phyloP scores from a whole-genome alignment of 2,797 vertebrate species.

The Pseudocheirus occidentalis region DNA sequence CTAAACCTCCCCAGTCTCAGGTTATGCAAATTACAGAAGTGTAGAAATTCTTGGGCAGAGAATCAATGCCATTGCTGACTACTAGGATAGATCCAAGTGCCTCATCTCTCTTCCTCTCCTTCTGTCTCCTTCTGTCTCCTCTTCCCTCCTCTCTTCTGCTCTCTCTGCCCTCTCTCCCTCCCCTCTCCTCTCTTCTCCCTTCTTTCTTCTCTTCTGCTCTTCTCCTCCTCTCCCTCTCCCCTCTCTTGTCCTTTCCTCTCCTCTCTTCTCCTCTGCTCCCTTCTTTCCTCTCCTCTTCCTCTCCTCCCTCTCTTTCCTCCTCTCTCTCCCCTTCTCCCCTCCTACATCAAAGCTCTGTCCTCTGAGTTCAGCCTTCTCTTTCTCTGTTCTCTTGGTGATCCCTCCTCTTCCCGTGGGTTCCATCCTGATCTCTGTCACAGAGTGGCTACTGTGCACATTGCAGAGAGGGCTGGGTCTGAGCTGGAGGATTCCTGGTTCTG shows the following conservation, averaged over 20 bases:
- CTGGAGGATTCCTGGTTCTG: neutral
- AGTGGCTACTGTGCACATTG: accelerated
- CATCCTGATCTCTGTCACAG: neutral
- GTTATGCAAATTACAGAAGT: slow-evolving; percentile 86
- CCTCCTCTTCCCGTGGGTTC: neutral
- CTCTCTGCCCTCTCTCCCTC: neutral
- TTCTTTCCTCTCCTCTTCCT: neutral
- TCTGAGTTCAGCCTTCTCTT: neutral
- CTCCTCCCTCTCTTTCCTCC: slow-evolving; percentile 12
- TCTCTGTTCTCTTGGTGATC: neutral
- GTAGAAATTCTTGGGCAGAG: slow-evolving; percentile 82
- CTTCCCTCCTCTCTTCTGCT: slow-evolving; percentile 19
- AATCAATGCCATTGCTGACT: slow-evolving; percentile 69
- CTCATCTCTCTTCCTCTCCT: neutral
- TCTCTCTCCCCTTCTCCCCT: slow-evolving; percentile 13
- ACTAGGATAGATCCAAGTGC: neutral
- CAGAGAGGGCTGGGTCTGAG: neutral
- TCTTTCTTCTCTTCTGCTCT: too few relatives aligned
- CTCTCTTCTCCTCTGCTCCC: neutral
- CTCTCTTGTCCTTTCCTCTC: neutral
- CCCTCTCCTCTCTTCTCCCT: neutral
- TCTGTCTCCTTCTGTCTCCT: neutral
- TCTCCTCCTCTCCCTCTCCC: neutral
- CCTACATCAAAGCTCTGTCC: neutral
- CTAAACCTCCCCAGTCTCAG: slow-evolving; percentile 77